Percentiles rank a stretch among this genome's conserved stretches.
Conservation (phyloP, 2,113 vertebrate species). For the Mesocricetus auratus region DNA sequence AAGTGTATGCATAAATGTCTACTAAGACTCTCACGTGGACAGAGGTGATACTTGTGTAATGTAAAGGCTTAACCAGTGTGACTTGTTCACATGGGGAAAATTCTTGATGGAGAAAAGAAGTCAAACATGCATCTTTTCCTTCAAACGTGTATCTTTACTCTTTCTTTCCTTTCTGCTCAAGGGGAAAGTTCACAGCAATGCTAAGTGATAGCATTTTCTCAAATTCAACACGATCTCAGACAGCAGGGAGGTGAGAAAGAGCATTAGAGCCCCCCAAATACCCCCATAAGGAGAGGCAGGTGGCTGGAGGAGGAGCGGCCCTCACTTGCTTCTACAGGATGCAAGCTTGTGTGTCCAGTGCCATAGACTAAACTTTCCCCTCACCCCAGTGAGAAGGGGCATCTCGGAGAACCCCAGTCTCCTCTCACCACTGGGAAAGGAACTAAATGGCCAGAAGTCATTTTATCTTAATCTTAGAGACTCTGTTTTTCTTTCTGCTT, state of each 20-base stretch:
- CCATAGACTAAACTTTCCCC: background rate
- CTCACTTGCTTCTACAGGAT: background rate
- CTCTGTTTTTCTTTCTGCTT: background rate
- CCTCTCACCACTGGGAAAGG: background rate
- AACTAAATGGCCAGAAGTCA: background rate
- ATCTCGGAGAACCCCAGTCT: background rate
- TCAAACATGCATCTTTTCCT: background rate
- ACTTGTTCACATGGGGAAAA: background rate
- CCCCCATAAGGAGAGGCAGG: background rate
- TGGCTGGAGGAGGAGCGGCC: background rate
- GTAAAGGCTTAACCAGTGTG: constrained; percentile 17
- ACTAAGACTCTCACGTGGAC: background rate
- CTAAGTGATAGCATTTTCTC: background rate
- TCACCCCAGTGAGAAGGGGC: background rate
- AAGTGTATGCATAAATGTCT: background rate
- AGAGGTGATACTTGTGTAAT: constrained; percentile 36
- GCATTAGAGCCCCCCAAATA: background rate
- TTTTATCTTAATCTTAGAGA: background rate
- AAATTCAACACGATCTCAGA: constrained; percentile 12
- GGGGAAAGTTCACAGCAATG: background rate
- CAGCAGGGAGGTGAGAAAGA: background rate
- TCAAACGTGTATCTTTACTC: background rate
- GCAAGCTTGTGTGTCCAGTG: no score
- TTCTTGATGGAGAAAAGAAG: constrained; percentile 29
- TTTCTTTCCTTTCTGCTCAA: background rate